These are phyloP conservation scores for Pheosia tremula DNA, from an alignment of 2,888 invertebrate species.

Conservation along the genomic window DNA sequence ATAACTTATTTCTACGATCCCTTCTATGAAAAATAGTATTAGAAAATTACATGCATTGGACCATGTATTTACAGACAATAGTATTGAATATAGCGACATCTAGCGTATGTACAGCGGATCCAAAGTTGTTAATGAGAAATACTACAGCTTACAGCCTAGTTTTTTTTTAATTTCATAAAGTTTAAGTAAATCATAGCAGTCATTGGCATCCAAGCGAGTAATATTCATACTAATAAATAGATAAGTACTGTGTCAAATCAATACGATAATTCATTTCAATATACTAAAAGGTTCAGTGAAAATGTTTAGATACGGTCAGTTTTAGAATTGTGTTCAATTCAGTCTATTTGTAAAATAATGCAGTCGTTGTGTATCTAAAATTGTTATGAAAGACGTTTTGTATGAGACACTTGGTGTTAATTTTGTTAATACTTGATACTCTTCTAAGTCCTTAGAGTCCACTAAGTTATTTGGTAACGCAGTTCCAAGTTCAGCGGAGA, in stretches of 20 bases:
- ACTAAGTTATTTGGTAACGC: conserved; percentile 14
- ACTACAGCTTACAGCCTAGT: not conserved
- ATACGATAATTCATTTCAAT: not conserved
- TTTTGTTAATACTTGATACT: conserved; percentile 46
- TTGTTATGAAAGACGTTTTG: not conserved
- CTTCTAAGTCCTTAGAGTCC: conserved; percentile 30
- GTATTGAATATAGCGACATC: conserved; percentile 38
- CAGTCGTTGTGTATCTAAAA: conserved; percentile 26
- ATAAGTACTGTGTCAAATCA: no score
- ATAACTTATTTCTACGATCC: conserved; percentile 22
- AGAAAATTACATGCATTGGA: conserved; percentile 52
- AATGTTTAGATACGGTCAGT: conserved; percentile 49
- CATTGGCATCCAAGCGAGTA: not conserved
- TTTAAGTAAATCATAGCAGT: not conserved
- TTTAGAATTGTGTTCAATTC: conserved; percentile 58
- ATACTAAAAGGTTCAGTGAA: not conserved
- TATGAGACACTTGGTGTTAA: conserved; percentile 45
- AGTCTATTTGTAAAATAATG: conserved; percentile 44
- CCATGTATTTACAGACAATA: conserved; percentile 51
- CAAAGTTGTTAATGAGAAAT: conserved; percentile 4
- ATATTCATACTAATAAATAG: not conserved
- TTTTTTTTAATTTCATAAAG: not conserved
- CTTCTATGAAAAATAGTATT: conserved; percentile 30
- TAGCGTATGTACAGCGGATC: conserved; percentile 60
- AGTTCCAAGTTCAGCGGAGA: not conserved